Percentiles rank a stretch among this genome's conserved stretches.
Evolutionary conservation across 2,113 vertebrate species (phyloP).

Genomic region (Nanger granti): DNA sequence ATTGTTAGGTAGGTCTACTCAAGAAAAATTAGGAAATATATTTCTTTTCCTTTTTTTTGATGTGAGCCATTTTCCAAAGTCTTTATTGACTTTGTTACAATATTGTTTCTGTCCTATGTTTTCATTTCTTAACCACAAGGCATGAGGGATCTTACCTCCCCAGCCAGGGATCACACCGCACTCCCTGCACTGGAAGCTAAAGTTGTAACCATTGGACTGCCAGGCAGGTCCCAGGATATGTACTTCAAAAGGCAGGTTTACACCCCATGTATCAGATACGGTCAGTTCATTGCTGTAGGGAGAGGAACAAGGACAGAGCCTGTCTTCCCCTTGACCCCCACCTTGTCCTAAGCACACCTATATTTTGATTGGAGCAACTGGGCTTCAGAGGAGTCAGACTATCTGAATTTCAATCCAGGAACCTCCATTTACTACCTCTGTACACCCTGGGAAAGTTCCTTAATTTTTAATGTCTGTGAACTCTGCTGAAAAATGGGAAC

Average conservation of each 20-base stretch:
- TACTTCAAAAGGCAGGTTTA: neutral
- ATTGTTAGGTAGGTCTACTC: neutral
- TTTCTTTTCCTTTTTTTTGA: neutral
- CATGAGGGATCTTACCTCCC: neutral
- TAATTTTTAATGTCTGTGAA: neutral
- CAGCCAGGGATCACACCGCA: accelerated
- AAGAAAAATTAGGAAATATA: neutral
- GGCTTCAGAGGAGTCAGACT: neutral
- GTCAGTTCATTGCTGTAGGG: neutral
- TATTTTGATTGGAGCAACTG: neutral
- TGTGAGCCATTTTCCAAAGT: neutral
- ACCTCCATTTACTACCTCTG: neutral
- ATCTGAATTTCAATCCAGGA: neutral
- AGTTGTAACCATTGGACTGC: neutral
- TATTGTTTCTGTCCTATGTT: neutral
- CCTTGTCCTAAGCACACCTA: neutral
- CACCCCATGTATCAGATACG: neutral
- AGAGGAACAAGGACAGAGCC: neutral
- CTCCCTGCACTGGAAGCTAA: neutral
- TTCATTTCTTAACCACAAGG: neutral
- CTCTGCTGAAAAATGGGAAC: neutral
- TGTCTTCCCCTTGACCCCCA: neutral
- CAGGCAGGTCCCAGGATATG: neutral
- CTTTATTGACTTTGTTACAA: neutral
- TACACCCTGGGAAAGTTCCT: neutral